Percentiles rank a stretch among this genome's conserved stretches.
phyloP scores from a whole-genome alignment of 2,113 vertebrate species.

The Sceloporus undulatus region DNA sequence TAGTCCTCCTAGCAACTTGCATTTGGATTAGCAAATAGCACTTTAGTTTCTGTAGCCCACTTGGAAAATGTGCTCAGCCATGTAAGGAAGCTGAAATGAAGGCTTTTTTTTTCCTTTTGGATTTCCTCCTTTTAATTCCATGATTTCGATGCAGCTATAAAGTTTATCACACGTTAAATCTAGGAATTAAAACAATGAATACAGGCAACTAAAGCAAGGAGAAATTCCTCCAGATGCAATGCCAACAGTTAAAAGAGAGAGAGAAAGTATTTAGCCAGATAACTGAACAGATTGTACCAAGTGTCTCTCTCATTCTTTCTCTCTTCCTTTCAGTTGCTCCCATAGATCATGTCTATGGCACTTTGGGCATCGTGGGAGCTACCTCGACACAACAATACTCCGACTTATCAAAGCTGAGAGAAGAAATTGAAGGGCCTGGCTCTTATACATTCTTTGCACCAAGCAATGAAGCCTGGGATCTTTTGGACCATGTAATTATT shows the following conservation, averaged over 20 bases:
- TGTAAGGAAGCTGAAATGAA: neutral
- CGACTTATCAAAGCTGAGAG: constrained; percentile 86
- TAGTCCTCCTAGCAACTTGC: neutral
- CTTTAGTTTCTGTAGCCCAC: neutral
- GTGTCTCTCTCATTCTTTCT: neutral
- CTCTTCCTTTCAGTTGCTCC: constrained; percentile 85
- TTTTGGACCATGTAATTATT: constrained; percentile 86
- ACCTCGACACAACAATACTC: constrained; percentile 87
- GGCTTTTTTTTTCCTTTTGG: neutral
- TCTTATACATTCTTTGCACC: constrained; percentile 96
- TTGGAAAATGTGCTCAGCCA: neutral
- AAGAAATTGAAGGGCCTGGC: constrained; percentile 93
- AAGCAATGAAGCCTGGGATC: constrained; percentile 95
- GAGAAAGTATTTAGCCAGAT: neutral
- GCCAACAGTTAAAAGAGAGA: neutral
- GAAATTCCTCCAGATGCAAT: neutral
- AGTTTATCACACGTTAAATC: neutral
- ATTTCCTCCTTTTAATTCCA: neutral
- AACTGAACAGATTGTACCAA: neutral
- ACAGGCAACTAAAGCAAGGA: neutral
- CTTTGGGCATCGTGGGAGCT: constrained; percentile 89
- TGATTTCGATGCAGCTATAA: neutral
- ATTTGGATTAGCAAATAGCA: neutral
- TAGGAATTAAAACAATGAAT: neutral
- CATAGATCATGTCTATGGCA: constrained; percentile 93